These are phyloP conservation scores for Trissolcus brochymenae DNA, from an alignment of 2,888 invertebrate species.

Conservation along the genomic window DNA sequence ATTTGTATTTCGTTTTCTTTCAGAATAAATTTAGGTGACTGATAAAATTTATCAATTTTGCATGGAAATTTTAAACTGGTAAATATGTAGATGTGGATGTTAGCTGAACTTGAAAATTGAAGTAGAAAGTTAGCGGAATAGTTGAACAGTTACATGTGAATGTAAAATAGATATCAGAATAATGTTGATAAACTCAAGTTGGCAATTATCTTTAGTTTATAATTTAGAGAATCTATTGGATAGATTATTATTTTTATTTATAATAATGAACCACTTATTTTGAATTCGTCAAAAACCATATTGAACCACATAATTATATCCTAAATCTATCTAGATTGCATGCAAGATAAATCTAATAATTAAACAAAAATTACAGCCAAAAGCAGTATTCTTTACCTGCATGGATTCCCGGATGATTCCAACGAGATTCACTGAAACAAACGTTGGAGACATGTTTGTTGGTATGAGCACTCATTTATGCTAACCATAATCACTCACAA, in stretches of 20 bases:
- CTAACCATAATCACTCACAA: conserved; percentile 53
- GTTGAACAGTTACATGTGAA: too few relatives aligned
- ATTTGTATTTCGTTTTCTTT: background rate
- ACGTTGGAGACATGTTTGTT: conserved; percentile 98
- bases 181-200: too few relatives aligned
- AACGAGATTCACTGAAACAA: conserved; percentile 94
- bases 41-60: background rate
- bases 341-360: background rate
- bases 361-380: conserved; percentile 83
- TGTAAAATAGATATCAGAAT: too few relatives aligned
- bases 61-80: conserved; percentile 1
- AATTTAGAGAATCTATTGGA: too few relatives aligned
- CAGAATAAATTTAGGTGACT: conserved; percentile 1
- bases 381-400: conserved; percentile 97
- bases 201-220: too few relatives aligned
- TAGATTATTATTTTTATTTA: too few relatives aligned
- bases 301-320: too few relatives aligned
- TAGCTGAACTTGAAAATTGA: too few relatives aligned
- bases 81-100: background rate
- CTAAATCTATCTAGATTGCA: too few relatives aligned
- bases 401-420: conserved; percentile 99
- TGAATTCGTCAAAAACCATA: too few relatives aligned
- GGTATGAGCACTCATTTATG: conserved; percentile 78
- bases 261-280: too few relatives aligned
- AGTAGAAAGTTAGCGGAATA: too few relatives aligned